These are phyloP conservation scores for Edolisoma coerulescens DNA, from an alignment of 2,113 vertebrate species.

Conservation along the genomic window DNA sequence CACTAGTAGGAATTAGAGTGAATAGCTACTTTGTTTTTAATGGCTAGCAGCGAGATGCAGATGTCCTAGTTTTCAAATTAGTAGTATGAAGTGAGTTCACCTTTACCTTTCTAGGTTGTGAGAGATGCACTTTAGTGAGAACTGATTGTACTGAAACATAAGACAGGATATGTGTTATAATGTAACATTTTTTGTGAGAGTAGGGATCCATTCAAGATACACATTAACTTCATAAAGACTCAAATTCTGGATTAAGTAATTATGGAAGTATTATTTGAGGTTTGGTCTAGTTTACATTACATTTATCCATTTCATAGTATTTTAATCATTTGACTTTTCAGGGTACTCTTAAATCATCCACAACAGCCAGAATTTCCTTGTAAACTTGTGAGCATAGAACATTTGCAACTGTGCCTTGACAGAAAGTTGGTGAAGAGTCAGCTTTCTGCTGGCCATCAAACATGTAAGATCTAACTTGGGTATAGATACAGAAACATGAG, in stretches of 20 bases:
- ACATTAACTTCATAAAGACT: not conserved
- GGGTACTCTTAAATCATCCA: not conserved
- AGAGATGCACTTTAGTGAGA: not conserved
- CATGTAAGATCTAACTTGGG: not conserved
- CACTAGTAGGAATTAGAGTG: not conserved
- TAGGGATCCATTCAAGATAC: not conserved
- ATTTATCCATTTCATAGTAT: not conserved
- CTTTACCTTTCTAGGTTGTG: not conserved
- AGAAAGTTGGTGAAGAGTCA: not conserved
- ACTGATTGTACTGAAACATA: not conserved
- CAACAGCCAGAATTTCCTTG: not conserved
- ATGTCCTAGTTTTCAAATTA: not conserved
- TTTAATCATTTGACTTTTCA: not conserved
- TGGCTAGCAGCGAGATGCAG: not conserved
- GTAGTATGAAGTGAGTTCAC: not conserved
- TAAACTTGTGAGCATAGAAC: not conserved
- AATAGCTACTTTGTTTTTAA: not conserved
- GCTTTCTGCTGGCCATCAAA: not conserved
- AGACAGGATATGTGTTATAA: not conserved
- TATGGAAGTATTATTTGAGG: not conserved
- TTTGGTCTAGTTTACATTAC: not conserved
- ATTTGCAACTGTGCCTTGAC: not conserved
- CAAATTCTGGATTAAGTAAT: not conserved
- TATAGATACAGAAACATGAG: not conserved
- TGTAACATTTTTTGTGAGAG: not conserved